Evolutionary conservation across 53 echinoderm and acorn worm genomes (phyloP).

Genomic region (Arbacia lixula): DNA sequence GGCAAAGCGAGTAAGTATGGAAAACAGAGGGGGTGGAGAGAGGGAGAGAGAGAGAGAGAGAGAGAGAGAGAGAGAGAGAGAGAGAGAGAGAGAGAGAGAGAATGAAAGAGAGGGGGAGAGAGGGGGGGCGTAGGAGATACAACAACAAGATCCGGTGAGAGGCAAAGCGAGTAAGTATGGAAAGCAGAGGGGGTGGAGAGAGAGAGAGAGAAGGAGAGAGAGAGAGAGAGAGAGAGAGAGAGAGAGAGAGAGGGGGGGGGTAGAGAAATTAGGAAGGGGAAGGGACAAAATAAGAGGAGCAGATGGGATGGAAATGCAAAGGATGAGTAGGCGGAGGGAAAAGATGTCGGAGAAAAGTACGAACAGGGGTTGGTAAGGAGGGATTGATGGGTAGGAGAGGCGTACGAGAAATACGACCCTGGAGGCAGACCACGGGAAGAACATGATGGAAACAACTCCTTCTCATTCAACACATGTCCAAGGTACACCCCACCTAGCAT

Average conservation of each 20-base stretch:
- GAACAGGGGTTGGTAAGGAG: too few species aligned
- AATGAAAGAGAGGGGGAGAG: not conserved
- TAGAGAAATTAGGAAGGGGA: conserved; percentile 2
- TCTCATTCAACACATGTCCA: too few species aligned
- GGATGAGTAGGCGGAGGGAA: not conserved
- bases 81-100: not conserved
- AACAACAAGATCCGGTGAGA: not conserved
- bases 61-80: not conserved
- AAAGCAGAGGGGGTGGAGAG: not conserved
- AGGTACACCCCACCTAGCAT: too few species aligned
- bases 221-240: not conserved
- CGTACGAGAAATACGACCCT: too few species aligned
- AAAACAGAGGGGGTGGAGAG: not conserved
- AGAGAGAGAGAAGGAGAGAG: conserved; percentile 14
- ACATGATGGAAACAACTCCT: too few species aligned
- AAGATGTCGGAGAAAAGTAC: too few species aligned
- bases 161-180: not conserved
- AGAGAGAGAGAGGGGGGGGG: not conserved
- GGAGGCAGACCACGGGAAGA: too few species aligned
- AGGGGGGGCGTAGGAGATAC: not conserved
- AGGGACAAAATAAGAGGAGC: not conserved
- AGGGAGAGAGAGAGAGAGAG: not conserved
- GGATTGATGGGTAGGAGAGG: too few species aligned
- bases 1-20: not conserved
- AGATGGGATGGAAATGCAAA: not conserved